Base-by-base conservation (phyloP, 2,797 vertebrate species). In the Percopsis omiscomaycus region DNA sequence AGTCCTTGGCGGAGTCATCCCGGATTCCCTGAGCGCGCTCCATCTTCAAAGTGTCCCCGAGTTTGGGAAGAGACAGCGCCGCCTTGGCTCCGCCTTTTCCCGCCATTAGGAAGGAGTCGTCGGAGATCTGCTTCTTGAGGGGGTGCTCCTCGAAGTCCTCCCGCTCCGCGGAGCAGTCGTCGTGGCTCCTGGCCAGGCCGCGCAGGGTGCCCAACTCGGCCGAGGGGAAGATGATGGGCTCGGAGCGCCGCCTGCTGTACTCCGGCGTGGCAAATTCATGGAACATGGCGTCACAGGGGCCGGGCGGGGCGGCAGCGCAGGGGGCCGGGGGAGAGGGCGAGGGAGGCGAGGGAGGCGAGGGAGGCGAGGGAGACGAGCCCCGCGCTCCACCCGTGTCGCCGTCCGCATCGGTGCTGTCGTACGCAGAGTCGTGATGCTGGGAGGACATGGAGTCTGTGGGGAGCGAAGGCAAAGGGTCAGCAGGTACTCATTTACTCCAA, bases 391-490 rank as follows among this genome's bases (percentile, higher is more conserved):
- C 81, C 0, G 65, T 69, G 30, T 89, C 86, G 28, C 83, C 80
- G 3, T 98, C 96, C 0, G 92, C 93, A 70, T 97, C 97, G 0
- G 93, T 94, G 88, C 95, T 98, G 82, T 97, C 95, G 0, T 98
- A 97, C 0, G 95, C 96, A 0, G 96, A 98, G 89, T 98, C 97
- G 2, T 93, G 95, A 75, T 94, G 96, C 54, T 93, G 91, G 32
- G 88, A 92, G n/a, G 91, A 92, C 47, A 85, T 22, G 0, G 86
- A 87, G 66, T 98, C 97, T 99, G 88, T 6, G 60, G 71, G 71
- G 32, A 73, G 8, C n/a, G 1, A 56, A 47, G 66, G 9, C 3
- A 53, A 66, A 37, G 37, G 4, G 28, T 44, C 11, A 59, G 14
- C 2, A 28, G 11, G 42, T 30, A 27, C 51, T 6, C 9, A 22